Evolutionary conservation across 2,113 vertebrate genomes (phyloP), one percentile per base, ranked within the genome.

Genomic region (Python bivittatus): DNA sequence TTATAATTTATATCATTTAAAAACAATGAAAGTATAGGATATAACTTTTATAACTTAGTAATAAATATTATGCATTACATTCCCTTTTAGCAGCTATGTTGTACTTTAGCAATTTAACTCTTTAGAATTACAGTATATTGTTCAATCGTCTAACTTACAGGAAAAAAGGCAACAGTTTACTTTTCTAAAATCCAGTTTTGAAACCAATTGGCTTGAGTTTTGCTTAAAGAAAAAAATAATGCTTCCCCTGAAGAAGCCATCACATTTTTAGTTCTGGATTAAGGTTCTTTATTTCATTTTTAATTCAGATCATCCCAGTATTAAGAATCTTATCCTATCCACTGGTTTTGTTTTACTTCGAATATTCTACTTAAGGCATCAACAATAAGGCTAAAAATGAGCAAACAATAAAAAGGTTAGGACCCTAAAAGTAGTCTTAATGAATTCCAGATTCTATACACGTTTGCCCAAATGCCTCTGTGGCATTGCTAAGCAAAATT

Each of bases 321-420:
- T 93, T 93, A 72, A 1, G 86, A 93, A 4, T 17, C 61, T 94
- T 92, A 20, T 23, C 23, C 94, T 88, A 12, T 96, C 95, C 95
- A 89, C 1, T 93, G 94, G 10, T 94, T 93, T 95, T 72, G n/a
- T 92, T 96, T 97, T 95, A 95, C 94, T 95, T 91, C 94, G 68
- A 95, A 91, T 93, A 92, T 9, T 3, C 93, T 53, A 91, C 90
- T 93, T 95, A 96, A 96, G 93, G 84, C 93, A 96, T 95, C 96
- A 94, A 85, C 94, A 96, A 96, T 96, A 96, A 96, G 95, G 91
- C 95, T 95, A 94, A 96, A 95, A 95, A 94, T 91, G 94, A 95
- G 84, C 95, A 94, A 95, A 95, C 68, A 95, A 93, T 84, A 91
- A 84, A 44, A 60, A 89, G 90, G 93, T 92, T 87, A 2, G 61